Evolutionary conservation across 2,888 invertebrate genomes (phyloP).

Genomic region (Entomobrya proxima): DNA sequence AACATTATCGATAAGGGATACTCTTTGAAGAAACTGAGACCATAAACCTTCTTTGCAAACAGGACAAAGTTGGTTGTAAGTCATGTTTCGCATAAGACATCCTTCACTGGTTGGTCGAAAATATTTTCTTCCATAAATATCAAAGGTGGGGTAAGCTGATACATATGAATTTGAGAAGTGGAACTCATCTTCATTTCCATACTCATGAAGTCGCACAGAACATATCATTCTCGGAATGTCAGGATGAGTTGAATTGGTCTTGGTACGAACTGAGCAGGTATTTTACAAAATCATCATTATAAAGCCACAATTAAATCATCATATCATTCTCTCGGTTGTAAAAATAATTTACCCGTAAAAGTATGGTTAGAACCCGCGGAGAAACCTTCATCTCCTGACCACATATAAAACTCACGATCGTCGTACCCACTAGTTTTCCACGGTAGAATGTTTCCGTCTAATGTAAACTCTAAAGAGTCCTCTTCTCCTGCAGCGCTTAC

Average conservation of each 20-base stretch:
- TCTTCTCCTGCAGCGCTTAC: constrained; percentile 71
- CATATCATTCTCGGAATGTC: constrained; percentile 73
- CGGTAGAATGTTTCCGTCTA: constrained; percentile 71
- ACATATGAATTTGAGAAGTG: constrained; percentile 41
- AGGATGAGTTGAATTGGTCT: constrained; percentile 68
- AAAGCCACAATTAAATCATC: background rate
- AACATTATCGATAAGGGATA: constrained; percentile 72
- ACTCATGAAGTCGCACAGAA: constrained; percentile 70
- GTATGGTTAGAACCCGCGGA: constrained; percentile 66
- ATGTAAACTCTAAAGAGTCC: constrained; percentile 69
- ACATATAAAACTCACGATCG: constrained; percentile 73
- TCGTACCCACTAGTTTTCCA: constrained; percentile 70
- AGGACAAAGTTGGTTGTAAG: constrained; percentile 68
- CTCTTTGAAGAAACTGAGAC: constrained; percentile 69
- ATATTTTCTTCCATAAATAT: constrained; percentile 36
- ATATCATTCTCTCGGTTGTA: no score
- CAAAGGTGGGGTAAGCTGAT: constrained; percentile 71
- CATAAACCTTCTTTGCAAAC: constrained; percentile 73
- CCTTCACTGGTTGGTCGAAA: constrained; percentile 73
- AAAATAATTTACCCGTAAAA: constrained; percentile 54
- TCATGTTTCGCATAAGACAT: constrained; percentile 74
- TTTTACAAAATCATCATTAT: no score
- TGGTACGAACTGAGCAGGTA: constrained; percentile 57
- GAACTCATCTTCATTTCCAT: constrained; percentile 67
- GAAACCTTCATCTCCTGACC: constrained; percentile 70